Evolutionary conservation across 1,140 invertebrate genomes (phyloP).

Genomic region (Ylistrum balloti): DNA sequence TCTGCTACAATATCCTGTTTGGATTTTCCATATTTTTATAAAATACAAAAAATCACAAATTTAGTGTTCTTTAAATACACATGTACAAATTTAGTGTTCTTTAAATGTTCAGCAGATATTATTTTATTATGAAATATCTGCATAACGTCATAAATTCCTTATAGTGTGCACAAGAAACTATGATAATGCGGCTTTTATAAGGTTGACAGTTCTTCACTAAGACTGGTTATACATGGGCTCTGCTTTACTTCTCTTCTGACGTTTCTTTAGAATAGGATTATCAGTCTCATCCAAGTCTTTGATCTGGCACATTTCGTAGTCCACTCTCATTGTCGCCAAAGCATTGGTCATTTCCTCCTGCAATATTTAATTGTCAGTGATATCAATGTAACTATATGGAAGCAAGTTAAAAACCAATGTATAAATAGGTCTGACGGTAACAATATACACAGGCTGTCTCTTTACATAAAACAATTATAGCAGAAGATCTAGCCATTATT

Average conservation of each 20-base stretch:
- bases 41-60: neutral
- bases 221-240: slow-evolving; percentile 24
- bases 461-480: no score
- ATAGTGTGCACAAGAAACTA: neutral
- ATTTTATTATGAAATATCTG: neutral
- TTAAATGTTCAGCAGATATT: neutral
- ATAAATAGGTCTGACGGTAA: no score
- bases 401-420: no score
- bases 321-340: slow-evolving; percentile 97
- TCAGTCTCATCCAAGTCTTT: slow-evolving; percentile 95
- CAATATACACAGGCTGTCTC: no score
- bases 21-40: neutral
- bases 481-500: no score
- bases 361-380: slow-evolving; percentile 47
- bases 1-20: neutral
- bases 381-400: no score
- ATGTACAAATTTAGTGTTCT: neutral
- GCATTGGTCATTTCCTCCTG: slow-evolving; percentile 99
- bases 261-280: slow-evolving; percentile 94
- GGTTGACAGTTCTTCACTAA: neutral
- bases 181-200: neutral
- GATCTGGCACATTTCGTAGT: slow-evolving; percentile 94
- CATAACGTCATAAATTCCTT: neutral
- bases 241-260: slow-evolving; percentile 77
- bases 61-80: neutral